Percentiles rank a stretch among this genome's conserved stretches.
phyloP scores from a whole-genome alignment of 2,113 vertebrate genomes.

The Megaceryle maxima region DNA sequence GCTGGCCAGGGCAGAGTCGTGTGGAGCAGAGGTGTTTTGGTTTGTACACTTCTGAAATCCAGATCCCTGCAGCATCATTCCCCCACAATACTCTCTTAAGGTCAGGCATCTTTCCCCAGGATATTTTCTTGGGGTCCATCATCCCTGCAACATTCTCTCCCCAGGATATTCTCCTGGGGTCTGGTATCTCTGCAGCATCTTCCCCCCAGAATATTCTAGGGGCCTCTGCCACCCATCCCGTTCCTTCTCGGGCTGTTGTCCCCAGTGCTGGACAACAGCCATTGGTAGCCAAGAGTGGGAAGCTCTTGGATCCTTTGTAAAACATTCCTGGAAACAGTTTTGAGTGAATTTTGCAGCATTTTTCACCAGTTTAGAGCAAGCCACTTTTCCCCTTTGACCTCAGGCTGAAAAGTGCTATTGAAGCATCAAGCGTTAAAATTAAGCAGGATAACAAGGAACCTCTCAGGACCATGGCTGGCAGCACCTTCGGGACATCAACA shows the following conservation, averaged over 20 bases:
- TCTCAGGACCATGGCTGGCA: background rate
- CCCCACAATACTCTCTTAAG: background rate
- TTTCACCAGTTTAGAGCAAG: background rate
- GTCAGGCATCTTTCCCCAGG: background rate
- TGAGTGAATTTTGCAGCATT: background rate
- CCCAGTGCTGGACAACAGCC: background rate
- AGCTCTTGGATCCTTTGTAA: background rate
- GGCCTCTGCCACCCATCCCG: background rate
- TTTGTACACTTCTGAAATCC: background rate
- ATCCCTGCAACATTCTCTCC: background rate
- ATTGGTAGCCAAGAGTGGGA: accelerated
- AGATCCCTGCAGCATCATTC: background rate
- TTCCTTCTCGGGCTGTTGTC: background rate
- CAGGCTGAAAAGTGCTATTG: background rate
- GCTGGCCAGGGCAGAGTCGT: background rate
- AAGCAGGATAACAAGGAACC: background rate
- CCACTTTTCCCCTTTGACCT: accelerated
- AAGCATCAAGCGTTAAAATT: background rate
- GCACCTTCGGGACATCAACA: background rate
- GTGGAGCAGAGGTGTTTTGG: background rate
- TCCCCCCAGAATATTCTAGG: background rate
- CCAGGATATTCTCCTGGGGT: background rate
- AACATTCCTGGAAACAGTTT: background rate
- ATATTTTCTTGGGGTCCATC: background rate
- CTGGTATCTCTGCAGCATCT: background rate